Base-by-base conservation (phyloP, 1,140 invertebrate genomes). In the Doryteuthis pealeii region DNA sequence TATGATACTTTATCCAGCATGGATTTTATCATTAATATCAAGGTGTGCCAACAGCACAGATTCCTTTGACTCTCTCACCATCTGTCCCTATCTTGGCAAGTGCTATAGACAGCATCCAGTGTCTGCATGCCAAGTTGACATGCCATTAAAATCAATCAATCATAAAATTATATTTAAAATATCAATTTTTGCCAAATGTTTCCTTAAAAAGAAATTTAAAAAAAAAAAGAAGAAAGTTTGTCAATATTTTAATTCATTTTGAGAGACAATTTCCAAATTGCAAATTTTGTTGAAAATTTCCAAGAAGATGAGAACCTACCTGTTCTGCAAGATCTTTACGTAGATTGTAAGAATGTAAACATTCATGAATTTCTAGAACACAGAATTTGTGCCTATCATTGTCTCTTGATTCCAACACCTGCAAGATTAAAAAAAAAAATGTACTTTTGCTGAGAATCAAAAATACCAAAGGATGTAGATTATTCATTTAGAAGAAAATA, bases 281-380 rank as follows among this genome's bases (percentile, higher is more conserved):
- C 10, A 62, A 62, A 62, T 18, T n/a, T 62, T n/a, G 54, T 62
- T 62, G 6, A 62, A 2, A 28, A 62, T 62, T n/a, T 62, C 1
- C 22, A 62, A 62, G 54, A 62, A 62, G 18, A 62, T 15, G 26
- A 62, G 54, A 49, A 73, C 82, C 84, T 85, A 97, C 96, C 91
- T 97, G 94, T 43, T 94, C 90, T 1, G 94, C 93, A 81, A 96
- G 94, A 84, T 98, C 95, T 79, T 94, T 93, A 74, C 94, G 92
- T 87, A 98, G 95, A 76, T 95, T 92, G 84, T 96, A 98, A 0
- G 95, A 97, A 85, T 98, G 96, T 78, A 96, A 91, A 88, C 98
- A 96, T 86, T 98, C 96, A 80, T 96, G 94, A 62, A 98, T 92
- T 85, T 98, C 96, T 22, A 99, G 89, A 83, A 98, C 92, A 74